phyloP scores from a whole-genome alignment of 2,113 vertebrate species.

The Nanorana parkeri region DNA sequence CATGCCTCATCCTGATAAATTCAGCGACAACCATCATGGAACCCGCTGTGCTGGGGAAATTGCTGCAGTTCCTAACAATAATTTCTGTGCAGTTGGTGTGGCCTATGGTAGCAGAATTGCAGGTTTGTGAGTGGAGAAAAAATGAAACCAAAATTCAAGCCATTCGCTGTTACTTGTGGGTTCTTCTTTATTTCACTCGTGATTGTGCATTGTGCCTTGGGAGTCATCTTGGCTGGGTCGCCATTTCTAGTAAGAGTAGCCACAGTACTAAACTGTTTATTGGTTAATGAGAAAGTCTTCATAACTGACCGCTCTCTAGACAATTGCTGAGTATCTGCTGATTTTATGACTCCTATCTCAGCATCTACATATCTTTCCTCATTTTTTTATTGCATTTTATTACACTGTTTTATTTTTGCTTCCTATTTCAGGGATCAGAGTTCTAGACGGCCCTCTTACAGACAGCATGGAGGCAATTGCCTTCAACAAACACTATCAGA shows the following conservation, averaged over 20 bases:
- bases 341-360: not conserved
- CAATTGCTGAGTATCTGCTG: not conserved
- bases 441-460: constrained; percentile 93
- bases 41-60: constrained; percentile 96
- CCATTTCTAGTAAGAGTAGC: too few species aligned
- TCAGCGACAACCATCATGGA: constrained; percentile 92
- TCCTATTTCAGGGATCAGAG: constrained; percentile 85
- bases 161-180: too few species aligned
- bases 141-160: not conserved
- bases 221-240: too few species aligned
- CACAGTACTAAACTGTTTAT: too few species aligned
- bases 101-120: constrained; percentile 92
- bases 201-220: too few species aligned
- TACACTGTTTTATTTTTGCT: not conserved
- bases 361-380: not conserved
- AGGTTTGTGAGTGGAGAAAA: constrained; percentile 65
- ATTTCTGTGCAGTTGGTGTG: constrained; percentile 93
- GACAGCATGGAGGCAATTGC: constrained; percentile 98
- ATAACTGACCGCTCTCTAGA: too few species aligned
- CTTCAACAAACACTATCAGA: constrained; percentile 98
- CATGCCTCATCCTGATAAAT: constrained; percentile 90
- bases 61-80: constrained; percentile 92
- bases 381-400: not conserved
- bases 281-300: too few species aligned
- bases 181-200: too few species aligned